Evolutionary conservation across 2,113 vertebrate species (phyloP), one percentile per base, ranked within the genome.

Genomic region (Phrynosoma platyrhinos): DNA sequence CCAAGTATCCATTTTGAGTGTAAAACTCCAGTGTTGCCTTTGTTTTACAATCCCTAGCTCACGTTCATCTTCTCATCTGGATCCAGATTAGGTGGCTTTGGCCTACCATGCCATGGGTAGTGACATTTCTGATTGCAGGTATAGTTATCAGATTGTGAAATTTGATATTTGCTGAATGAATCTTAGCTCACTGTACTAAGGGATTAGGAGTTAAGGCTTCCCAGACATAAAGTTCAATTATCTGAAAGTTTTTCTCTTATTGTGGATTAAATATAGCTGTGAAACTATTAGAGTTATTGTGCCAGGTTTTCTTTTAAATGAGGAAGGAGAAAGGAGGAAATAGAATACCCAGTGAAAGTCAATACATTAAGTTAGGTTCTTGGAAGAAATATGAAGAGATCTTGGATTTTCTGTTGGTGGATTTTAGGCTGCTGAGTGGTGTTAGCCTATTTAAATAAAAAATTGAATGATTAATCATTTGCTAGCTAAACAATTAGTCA

Each of bases 61-160:
- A 25, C 40, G 83, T 89, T 89, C 69, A 90, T 81, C 82, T 27
- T 91, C 66, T 80, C 42, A 21, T 80, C 90, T 89, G 64, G 27
- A 18, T 80, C 90, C 85, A 47, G n/a, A 89, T 94, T 86, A 90
- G 5, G 47, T 47, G 47, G 47, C 47, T 47, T 47, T 5, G 47
- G 5, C 47, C 47, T 47, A 5, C 47, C 47, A 47, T 47, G 47
- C 47, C 5, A 47, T 47, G 47, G 30, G 40, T 89, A 87, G 87
- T 91, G 88, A 93, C 84, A 87, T 79, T 68, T 90, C 87, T 87
- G 88, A 89, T 87, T 92, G 90, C 89, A 94, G 88, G 88, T 74
- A n/a, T 42, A 90, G 92, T 89, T 72, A 87, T 91, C 88, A 74
- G 91, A 90, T 79, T 77, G 53, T 79, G 84, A 86, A 88, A 8